Percentiles rank a stretch among this genome's conserved stretches.
Conservation (phyloP, 2,888 invertebrate genomes). For the Diarsia mendica region DNA sequence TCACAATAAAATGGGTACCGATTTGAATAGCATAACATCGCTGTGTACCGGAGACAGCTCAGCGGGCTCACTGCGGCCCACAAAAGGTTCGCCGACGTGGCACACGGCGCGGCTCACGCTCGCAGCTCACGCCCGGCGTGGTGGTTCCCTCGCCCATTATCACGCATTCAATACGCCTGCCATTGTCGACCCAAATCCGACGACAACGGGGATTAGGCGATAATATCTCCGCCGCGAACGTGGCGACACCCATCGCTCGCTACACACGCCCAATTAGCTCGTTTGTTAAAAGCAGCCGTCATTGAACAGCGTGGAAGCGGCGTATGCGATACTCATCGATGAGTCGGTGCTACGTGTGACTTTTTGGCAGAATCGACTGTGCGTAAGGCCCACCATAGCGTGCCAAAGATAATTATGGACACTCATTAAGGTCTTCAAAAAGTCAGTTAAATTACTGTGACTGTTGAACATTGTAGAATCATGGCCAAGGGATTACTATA, state of each 20-base stretch:
- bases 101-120: not conserved
- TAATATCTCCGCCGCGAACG: constrained; percentile 2
- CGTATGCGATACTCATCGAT: not conserved
- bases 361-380: constrained; percentile 11
- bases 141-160: constrained; percentile 35
- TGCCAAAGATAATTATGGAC: not conserved
- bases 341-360: constrained; percentile 17
- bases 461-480: not conserved
- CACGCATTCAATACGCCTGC: constrained; percentile 33
- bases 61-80: constrained; percentile 6
- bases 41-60: not conserved
- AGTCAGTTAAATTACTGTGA: not conserved
- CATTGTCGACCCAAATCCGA: constrained; percentile 37
- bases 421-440: not conserved
- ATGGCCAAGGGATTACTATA: not conserved
- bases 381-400: not conserved
- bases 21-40: constrained; percentile 2
- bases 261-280: constrained; percentile 17
- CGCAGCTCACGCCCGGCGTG: not conserved
- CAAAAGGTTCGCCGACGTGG: constrained; percentile 33
- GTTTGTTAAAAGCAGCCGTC: constrained; percentile 1
- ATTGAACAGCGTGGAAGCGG: constrained; percentile 23
- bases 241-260: constrained; percentile 15
- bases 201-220: constrained; percentile 29
- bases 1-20: not conserved